phyloP scores from a whole-genome alignment of 2,797 vertebrate genomes.

The Anguilla megastoma region DNA sequence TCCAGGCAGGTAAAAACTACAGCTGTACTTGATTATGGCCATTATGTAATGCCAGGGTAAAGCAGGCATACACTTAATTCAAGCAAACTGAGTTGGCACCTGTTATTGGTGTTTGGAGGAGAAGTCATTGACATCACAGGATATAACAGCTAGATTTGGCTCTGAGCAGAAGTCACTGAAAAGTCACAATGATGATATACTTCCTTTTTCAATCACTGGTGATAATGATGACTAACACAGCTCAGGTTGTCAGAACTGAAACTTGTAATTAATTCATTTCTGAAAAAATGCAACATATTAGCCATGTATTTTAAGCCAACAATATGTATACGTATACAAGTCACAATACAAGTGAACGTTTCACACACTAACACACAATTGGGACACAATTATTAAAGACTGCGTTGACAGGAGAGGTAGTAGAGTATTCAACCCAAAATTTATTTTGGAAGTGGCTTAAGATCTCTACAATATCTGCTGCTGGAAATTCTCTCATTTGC shows the following conservation, averaged over 20 bases:
- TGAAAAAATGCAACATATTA: too few species aligned
- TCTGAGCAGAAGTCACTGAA: not conserved
- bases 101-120: too few species aligned
- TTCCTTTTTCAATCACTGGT: not conserved
- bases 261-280: not conserved
- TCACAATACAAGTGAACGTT: too few species aligned
- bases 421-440: not conserved
- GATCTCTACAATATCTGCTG: not conserved
- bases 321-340: too few species aligned
- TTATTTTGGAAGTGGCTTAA: not conserved
- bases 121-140: too few species aligned
- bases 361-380: not conserved
- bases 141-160: too few species aligned
- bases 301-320: too few species aligned
- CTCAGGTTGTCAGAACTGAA: not conserved
- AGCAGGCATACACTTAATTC: too few species aligned
- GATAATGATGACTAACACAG: not conserved
- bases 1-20: too few species aligned
- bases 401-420: not conserved
- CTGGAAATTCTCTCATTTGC: not conserved
- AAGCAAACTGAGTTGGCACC: too few species aligned
- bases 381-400: not conserved
- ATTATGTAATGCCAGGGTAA: too few species aligned
- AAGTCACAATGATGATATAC: not conserved
- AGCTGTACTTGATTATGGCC: too few species aligned